These are phyloP conservation scores for Rhea pennata DNA, from an alignment of 2,113 vertebrate genomes.

Conservation along the genomic window DNA sequence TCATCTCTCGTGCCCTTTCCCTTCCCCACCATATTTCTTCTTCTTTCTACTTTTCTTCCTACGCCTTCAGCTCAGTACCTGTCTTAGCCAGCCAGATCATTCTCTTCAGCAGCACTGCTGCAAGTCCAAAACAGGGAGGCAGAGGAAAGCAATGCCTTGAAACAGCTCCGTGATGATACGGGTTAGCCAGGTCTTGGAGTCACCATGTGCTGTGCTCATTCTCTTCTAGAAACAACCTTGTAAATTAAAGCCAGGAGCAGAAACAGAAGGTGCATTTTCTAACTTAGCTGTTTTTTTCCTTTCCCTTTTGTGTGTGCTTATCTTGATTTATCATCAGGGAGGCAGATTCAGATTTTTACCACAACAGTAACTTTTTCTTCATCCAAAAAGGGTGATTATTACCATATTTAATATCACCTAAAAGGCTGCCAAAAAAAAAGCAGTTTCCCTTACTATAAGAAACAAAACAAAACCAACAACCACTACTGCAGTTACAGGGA, in stretches of 20 bases:
- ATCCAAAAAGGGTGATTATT: background rate
- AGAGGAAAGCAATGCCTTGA: background rate
- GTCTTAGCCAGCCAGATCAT: background rate
- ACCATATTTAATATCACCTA: background rate
- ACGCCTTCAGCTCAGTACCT: background rate
- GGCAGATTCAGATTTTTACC: background rate
- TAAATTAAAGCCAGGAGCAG: conserved; percentile 1
- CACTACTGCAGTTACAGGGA: background rate
- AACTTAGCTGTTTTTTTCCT: background rate
- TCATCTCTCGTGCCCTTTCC: background rate
- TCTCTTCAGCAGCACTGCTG: background rate
- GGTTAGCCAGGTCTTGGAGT: background rate
- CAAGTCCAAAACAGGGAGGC: background rate
- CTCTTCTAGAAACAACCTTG: background rate
- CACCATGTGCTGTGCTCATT: background rate
- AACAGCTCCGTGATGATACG: background rate
- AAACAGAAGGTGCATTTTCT: background rate
- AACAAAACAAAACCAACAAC: background rate
- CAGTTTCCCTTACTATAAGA: background rate
- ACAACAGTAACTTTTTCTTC: background rate
- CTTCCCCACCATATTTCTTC: background rate
- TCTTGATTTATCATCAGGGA: background rate
- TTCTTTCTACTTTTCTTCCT: background rate
- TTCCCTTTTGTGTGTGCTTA: background rate
- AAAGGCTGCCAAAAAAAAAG: conserved; percentile 1